Conservation (phyloP, 2,797 vertebrate species). For the Synaphobranchus kaupii region DNA sequence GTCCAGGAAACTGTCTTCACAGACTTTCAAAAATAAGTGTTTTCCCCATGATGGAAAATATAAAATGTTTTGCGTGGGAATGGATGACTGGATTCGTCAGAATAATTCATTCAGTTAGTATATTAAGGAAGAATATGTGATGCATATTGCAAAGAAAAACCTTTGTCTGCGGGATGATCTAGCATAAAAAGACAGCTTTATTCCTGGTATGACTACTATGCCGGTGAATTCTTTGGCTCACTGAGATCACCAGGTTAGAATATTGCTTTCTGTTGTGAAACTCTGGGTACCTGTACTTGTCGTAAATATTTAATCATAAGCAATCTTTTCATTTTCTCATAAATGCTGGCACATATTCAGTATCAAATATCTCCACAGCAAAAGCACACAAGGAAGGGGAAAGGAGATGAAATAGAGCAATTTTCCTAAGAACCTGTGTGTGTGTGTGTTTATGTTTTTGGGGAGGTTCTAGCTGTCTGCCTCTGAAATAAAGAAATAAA, state of each 20-base stretch:
- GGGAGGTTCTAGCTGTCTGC: too few relatives aligned
- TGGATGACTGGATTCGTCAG: background rate
- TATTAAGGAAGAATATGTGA: constrained; percentile 1
- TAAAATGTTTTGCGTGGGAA: background rate
- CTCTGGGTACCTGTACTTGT: background rate
- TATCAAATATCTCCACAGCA: background rate
- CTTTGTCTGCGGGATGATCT: too few relatives aligned
- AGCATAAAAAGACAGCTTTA: background rate
- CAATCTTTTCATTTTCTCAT: background rate
- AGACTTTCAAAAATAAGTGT: too few relatives aligned
- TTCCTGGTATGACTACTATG: background rate
- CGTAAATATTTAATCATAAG: background rate
- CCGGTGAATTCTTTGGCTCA: background rate
- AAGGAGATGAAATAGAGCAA: background rate
- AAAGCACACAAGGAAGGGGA: background rate
- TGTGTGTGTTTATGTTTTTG: too few relatives aligned
- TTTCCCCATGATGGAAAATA: background rate
- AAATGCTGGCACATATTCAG: background rate
- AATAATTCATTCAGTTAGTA: constrained; percentile 12
- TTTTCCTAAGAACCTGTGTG: too few relatives aligned
- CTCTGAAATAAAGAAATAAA: too few relatives aligned
- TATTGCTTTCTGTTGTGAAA: background rate
- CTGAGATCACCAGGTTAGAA: background rate
- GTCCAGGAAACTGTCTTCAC: too few relatives aligned
- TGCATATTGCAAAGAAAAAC: too few relatives aligned